phyloP scores from a whole-genome alignment of 2,113 vertebrate genomes.

The Alligator sinensis region DNA sequence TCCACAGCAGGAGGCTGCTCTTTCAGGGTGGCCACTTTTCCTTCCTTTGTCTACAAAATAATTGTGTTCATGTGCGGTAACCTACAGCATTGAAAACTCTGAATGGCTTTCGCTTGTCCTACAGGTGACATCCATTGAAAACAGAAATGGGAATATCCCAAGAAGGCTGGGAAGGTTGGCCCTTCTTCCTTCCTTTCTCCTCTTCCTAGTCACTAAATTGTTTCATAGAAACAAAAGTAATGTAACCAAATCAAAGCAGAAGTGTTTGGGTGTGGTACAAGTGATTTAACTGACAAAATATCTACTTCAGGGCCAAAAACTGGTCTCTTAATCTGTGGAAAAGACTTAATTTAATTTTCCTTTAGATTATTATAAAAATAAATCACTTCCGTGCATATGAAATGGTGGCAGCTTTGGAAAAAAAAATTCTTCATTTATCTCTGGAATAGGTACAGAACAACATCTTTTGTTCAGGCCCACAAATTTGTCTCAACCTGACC shows the following conservation, averaged over 20 bases:
- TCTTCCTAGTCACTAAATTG: fast-evolving
- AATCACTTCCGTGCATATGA: neutral
- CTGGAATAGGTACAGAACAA: neutral
- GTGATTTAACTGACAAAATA: slow-evolving; percentile 20
- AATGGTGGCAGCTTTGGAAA: neutral
- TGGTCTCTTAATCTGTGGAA: neutral
- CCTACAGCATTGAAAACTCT: neutral
- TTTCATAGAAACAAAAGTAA: neutral
- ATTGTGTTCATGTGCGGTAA: neutral
- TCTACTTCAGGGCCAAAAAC: slow-evolving; percentile 20
- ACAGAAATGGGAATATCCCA: neutral
- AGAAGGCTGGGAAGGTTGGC: neutral
- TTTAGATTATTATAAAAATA: slow-evolving; percentile 50
- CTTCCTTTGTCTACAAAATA: neutral
- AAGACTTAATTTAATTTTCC: slow-evolving; percentile 25
- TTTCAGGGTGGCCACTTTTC: neutral
- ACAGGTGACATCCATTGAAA: neutral
- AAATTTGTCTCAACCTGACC: neutral
- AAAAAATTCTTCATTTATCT: neutral
- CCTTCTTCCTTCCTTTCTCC: neutral
- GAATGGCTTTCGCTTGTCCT: neutral
- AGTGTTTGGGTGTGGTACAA: neutral
- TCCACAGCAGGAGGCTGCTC: neutral
- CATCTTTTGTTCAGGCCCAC: neutral
- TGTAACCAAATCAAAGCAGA: neutral